These are phyloP conservation scores for Magallana angulata DNA, from an alignment of 1,140 invertebrate genomes.

Conservation along the genomic window DNA sequence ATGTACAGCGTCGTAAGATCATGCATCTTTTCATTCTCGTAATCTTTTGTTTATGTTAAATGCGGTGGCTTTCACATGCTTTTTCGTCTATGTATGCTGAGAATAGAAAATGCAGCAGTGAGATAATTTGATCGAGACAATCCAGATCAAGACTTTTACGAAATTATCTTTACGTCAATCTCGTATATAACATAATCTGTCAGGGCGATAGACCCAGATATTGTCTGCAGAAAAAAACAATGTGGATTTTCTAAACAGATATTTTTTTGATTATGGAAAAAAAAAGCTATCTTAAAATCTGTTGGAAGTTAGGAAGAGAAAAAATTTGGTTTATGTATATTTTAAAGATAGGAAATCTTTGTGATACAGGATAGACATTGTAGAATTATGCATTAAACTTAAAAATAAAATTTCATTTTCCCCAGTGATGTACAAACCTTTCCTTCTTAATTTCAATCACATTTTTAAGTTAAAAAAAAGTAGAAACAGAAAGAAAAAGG, in stretches of 20 bases:
- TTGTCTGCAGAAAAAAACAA: constrained; percentile 16
- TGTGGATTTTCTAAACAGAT: constrained; percentile 3
- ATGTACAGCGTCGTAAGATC: background rate
- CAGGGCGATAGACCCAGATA: background rate
- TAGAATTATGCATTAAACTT: background rate
- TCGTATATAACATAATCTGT: constrained; percentile 9
- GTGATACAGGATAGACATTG: background rate
- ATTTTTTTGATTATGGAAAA: background rate
- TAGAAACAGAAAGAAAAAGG: background rate
- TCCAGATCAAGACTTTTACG: constrained; percentile 4
- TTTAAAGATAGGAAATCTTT: constrained; percentile 13
- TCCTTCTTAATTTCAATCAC: too few species aligned
- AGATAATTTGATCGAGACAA: constrained; percentile 18
- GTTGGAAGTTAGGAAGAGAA: background rate
- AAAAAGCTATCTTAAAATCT: background rate
- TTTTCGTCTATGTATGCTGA: constrained; percentile 18
- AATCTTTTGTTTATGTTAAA: constrained; percentile 22
- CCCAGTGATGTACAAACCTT: too few species aligned
- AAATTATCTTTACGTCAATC: constrained; percentile 7
- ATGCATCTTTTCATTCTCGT: constrained; percentile 19
- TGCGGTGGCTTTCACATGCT: constrained; percentile 9
- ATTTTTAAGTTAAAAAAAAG: background rate
- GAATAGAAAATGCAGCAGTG: constrained; percentile 21
- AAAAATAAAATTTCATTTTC: background rate
- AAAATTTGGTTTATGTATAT: background rate